phyloP scores from a whole-genome alignment of 2,797 vertebrate species.

The Gymnopithys bicolor region DNA sequence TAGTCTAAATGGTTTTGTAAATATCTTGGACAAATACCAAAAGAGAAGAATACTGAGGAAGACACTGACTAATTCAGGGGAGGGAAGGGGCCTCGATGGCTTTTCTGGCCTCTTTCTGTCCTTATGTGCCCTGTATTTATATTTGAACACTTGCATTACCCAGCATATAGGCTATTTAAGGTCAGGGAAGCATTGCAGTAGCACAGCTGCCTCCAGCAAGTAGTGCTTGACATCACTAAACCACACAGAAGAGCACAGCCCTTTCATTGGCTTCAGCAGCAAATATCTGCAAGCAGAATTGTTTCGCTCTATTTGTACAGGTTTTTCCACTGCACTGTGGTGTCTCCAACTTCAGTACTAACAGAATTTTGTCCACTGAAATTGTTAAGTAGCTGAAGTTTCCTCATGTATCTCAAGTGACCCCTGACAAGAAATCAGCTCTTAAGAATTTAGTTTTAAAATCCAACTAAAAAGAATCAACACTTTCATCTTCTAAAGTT shows the following conservation, averaged over 20 bases:
- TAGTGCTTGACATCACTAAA: constrained; percentile 66
- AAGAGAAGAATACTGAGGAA: constrained; percentile 69
- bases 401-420: neutral
- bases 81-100: constrained; percentile 61
- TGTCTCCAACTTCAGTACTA: neutral
- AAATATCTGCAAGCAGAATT: constrained; percentile 57
- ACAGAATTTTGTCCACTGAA: constrained; percentile 2
- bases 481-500: neutral
- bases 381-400: neutral
- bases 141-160: constrained; percentile 63
- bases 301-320: constrained; percentile 62
- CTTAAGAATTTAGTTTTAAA: neutral
- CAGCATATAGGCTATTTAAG: constrained; percentile 66
- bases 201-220: constrained; percentile 61
- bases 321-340: constrained; percentile 44
- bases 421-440: neutral
- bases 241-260: constrained; percentile 52
- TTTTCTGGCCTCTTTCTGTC: constrained; percentile 71
- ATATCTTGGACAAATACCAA: constrained; percentile 77
- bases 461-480: neutral
- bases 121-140: constrained; percentile 74
- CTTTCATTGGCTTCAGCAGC: constrained; percentile 50
- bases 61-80: constrained; percentile 70
- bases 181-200: constrained; percentile 46
- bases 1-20: constrained; percentile 72